Evolutionary conservation across 1,140 invertebrate genomes (phyloP).

Genomic region (Lanistes nyassanus): DNA sequence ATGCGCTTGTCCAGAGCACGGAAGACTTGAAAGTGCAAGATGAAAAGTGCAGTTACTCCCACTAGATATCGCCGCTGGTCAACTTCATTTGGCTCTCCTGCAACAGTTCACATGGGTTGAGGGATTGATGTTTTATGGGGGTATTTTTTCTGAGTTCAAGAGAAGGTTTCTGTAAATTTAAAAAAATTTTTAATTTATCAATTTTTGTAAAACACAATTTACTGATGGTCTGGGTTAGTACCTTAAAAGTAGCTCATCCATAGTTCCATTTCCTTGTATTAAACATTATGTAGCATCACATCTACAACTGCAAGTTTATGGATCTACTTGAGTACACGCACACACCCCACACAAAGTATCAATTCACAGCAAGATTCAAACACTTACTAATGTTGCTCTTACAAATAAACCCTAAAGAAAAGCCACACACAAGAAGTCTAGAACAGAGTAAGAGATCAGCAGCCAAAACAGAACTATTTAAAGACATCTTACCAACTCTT

Average conservation of each 20-base stretch:
- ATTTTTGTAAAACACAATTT: too few species aligned
- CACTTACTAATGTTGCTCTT: neutral
- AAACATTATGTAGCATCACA: too few species aligned
- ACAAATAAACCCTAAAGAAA: neutral
- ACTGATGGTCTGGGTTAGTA: too few species aligned
- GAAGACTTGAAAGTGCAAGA: slow-evolving; percentile 81
- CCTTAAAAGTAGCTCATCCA: too few species aligned
- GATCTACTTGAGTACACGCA: too few species aligned
- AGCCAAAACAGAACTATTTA: neutral
- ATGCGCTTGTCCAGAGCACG: slow-evolving; percentile 82
- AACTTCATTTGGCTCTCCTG: slow-evolving; percentile 67
- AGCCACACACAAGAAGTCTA: neutral
- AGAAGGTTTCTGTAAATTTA: too few species aligned
- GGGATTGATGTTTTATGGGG: neutral
- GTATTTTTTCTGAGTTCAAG: too few species aligned
- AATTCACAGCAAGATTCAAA: neutral
- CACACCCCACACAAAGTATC: too few species aligned
- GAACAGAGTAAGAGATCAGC: neutral
- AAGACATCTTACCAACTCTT: slow-evolving; percentile 53
- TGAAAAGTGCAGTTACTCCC: slow-evolving; percentile 78
- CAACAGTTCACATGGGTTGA: neutral
- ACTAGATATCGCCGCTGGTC: slow-evolving; percentile 74
- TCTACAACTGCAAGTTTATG: too few species aligned
- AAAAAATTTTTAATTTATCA: too few species aligned
- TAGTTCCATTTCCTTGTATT: too few species aligned